Conservation (phyloP, 2,797 vertebrate genomes). For the Lindbergichthys nudifrons region DNA sequence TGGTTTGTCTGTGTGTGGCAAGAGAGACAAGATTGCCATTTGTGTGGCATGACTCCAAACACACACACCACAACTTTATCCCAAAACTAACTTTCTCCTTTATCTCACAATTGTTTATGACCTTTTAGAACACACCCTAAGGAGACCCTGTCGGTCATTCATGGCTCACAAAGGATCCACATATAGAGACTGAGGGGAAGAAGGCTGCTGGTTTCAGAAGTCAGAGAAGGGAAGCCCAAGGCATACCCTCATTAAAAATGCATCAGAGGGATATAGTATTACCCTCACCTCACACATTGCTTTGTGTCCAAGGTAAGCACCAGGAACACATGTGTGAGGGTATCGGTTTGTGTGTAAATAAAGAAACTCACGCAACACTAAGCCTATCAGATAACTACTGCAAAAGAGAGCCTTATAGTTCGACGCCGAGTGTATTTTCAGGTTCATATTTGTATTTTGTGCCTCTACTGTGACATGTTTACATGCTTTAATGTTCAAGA, state of each 20-base stretch:
- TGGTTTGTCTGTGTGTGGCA: constrained; percentile 90
- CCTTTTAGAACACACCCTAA: constrained; percentile 28
- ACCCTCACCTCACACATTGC: constrained; percentile 50
- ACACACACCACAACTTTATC: constrained; percentile 8
- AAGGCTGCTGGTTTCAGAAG: constrained; percentile 43
- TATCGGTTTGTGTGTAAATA: constrained; percentile 21
- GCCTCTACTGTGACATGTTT: too few relatives aligned
- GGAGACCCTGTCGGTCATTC: constrained; percentile 27
- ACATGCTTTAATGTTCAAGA: too few relatives aligned
- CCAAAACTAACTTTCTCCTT: constrained; percentile 13
- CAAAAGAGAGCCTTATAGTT: constrained; percentile 28
- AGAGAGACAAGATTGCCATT: constrained; percentile 70
- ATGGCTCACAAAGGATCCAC: constrained; percentile 26
- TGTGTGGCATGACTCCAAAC: constrained; percentile 71
- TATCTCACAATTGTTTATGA: constrained; percentile 19
- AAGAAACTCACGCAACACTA: background rate
- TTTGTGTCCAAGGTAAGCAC: constrained; percentile 23
- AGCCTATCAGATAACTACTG: constrained; percentile 23
- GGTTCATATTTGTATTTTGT: too few relatives aligned
- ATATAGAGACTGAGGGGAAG: constrained; percentile 25
- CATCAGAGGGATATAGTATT: constrained; percentile 76
- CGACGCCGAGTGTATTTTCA: background rate
- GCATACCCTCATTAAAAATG: constrained; percentile 79
- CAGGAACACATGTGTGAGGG: background rate
- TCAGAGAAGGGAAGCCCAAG: constrained; percentile 47